Evolutionary conservation across 2,888 invertebrate genomes (phyloP).

Genomic region (Steinernema hermaphroditum): DNA sequence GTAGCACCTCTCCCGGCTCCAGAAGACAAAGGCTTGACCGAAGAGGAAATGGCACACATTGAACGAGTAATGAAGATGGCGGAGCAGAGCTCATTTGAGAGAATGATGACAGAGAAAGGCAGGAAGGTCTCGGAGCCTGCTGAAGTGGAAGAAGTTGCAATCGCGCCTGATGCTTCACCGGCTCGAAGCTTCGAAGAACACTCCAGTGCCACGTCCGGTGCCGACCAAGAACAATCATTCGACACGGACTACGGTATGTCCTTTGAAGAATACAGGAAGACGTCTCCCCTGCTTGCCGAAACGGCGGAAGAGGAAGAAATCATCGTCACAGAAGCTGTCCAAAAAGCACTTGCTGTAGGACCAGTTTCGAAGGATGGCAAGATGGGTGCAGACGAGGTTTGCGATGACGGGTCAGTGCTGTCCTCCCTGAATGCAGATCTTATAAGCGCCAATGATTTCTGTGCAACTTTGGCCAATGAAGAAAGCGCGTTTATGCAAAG

Average conservation of each 20-base stretch:
- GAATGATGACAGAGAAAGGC: not conserved
- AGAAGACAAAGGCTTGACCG: constrained; percentile 28
- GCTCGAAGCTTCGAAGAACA: not conserved
- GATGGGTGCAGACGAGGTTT: no score
- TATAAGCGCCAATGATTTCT: no score
- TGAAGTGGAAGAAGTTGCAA: not conserved
- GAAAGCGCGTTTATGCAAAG: no score
- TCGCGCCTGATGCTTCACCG: not conserved
- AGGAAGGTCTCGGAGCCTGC: not conserved
- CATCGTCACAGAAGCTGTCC: no score
- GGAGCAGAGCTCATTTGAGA: constrained; percentile 37
- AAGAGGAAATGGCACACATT: constrained; percentile 45
- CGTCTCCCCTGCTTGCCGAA: not conserved
- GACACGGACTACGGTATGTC: not conserved
- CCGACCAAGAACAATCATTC: constrained; percentile 34
- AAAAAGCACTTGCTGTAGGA: no score
- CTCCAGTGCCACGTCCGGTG: constrained; percentile 39
- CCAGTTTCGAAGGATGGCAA: no score
- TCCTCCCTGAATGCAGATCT: no score
- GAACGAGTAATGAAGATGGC: constrained; percentile 41
- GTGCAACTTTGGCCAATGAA: no score
- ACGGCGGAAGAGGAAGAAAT: constrained; percentile 41
- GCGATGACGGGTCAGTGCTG: no score
- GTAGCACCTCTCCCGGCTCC: not conserved
- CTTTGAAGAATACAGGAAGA: not conserved